A percentile compares a stretch with the other conserved stretches of the same genome.
Conservation (phyloP, 2,113 vertebrate species). For the Hemiprocne comata region DNA sequence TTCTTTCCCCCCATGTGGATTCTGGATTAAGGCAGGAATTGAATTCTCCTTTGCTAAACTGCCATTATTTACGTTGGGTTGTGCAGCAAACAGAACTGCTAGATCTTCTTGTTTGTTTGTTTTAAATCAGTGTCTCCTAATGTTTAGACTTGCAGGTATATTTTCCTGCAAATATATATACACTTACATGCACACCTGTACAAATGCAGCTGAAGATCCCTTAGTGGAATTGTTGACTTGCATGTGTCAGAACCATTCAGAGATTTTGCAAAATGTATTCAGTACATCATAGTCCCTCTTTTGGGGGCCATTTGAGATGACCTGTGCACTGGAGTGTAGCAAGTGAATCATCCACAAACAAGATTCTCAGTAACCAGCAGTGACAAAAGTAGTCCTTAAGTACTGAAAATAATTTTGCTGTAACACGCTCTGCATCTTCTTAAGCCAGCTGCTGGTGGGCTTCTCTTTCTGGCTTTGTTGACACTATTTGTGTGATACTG, state of each 20-base stretch:
- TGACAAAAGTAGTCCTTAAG: neutral
- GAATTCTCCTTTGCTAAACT: slow-evolving; percentile 6
- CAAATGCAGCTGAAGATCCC: neutral
- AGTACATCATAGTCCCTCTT: neutral
- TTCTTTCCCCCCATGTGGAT: neutral
- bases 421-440: neutral
- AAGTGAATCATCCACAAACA: neutral
- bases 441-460: neutral
- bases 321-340: neutral
- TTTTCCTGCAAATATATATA: neutral
- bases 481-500: neutral
- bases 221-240: neutral
- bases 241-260: neutral
- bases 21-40: slow-evolving; percentile 34
- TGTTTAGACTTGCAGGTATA: neutral
- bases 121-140: neutral
- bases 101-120: neutral
- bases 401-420: neutral
- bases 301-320: neutral
- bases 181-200: neutral
- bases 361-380: neutral
- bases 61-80: neutral
- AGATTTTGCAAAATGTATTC: neutral
- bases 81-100: neutral
- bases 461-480: neutral